These are phyloP conservation scores for Enteromius trimaculatus DNA, from an alignment of 2,797 vertebrate genomes.

Conservation along the genomic window DNA sequence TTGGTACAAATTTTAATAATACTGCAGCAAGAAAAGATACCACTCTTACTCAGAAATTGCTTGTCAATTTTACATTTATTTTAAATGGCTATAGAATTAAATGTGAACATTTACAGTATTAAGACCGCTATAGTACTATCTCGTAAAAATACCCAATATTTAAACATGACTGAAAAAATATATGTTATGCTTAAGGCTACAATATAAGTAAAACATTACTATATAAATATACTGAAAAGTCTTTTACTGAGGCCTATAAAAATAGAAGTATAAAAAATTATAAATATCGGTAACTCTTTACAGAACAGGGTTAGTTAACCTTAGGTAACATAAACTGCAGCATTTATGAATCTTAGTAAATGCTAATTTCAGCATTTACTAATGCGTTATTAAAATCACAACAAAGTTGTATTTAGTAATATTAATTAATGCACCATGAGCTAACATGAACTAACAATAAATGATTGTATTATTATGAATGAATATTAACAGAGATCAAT, in stretches of 20 bases:
- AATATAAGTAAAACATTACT: not conserved
- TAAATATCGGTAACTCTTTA: too few species aligned
- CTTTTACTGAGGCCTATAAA: not conserved
- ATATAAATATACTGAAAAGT: not conserved
- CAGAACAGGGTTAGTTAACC: too few species aligned
- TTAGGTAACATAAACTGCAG: too few species aligned
- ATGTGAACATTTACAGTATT: not conserved
- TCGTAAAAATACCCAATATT: too few species aligned
- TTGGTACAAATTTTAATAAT: not conserved
- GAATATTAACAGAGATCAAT: too few species aligned
- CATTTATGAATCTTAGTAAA: too few species aligned
- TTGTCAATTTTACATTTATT: not conserved
- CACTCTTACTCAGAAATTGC: not conserved
- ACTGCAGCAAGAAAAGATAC: not conserved
- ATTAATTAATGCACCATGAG: too few species aligned
- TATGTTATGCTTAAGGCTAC: not conserved
- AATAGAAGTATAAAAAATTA: not conserved
- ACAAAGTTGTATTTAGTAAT: too few species aligned
- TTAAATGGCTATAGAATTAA: not conserved
- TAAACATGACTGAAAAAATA: not conserved
- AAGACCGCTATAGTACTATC: not conserved
- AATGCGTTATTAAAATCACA: too few species aligned
- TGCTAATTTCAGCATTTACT: too few species aligned
- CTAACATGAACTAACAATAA: too few species aligned
- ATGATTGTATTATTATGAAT: too few species aligned